Evolutionary conservation across 2,888 invertebrate species (phyloP).

Genomic region (Sinhomidia bicolor): DNA sequence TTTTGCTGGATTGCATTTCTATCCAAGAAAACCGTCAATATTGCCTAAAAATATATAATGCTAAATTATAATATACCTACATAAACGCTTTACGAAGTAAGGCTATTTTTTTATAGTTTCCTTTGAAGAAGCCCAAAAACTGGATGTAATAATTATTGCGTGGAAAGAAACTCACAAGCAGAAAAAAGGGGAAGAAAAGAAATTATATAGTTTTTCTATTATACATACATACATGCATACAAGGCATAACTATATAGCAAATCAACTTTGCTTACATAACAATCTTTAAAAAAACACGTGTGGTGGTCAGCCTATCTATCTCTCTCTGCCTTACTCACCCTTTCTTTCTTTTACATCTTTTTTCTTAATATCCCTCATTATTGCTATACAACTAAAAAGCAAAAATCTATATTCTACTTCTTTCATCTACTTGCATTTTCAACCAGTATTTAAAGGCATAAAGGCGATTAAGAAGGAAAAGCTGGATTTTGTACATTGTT

Average conservation of each 20-base stretch:
- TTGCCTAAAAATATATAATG: too few species aligned
- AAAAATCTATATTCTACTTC: not conserved
- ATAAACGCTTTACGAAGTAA: too few species aligned
- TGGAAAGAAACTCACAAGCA: not conserved
- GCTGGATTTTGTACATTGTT: not conserved
- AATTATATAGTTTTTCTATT: not conserved
- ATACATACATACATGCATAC: not conserved
- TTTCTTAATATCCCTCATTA: not conserved
- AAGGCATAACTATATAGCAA: not conserved
- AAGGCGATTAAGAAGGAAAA: too few species aligned
- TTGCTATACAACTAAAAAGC: not conserved
- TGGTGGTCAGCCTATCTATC: not conserved
- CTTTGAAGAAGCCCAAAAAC: slow-evolving; percentile 18
- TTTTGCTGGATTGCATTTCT: too few species aligned
- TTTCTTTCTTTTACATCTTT: too few species aligned
- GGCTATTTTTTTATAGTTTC: slow-evolving; percentile 1
- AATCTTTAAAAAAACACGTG: slow-evolving; percentile 16
- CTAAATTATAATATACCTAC: too few species aligned
- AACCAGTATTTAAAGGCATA: not conserved
- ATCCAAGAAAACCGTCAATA: too few species aligned
- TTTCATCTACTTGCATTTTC: not conserved
- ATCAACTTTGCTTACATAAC: not conserved
- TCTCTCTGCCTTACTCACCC: not conserved
- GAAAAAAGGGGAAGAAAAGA: not conserved
- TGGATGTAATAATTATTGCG: slow-evolving; percentile 31